phyloP scores from a whole-genome alignment of 2,113 vertebrate species.

The Catharus bicknelli region DNA sequence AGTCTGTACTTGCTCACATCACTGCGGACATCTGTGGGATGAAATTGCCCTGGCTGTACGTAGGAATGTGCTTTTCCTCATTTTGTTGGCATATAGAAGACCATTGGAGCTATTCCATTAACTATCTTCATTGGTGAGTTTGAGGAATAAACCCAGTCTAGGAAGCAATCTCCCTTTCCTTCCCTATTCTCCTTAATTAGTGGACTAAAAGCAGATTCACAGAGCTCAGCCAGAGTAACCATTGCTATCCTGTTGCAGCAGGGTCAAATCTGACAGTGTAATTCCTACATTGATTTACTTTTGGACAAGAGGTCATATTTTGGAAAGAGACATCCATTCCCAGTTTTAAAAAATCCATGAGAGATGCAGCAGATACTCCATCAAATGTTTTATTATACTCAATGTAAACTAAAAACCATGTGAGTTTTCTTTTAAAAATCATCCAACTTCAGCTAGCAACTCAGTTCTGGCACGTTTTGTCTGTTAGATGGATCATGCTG shows the following conservation, averaged over 20 bases:
- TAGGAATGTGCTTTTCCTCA: slow-evolving; percentile 98
- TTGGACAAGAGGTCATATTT: slow-evolving; percentile 15
- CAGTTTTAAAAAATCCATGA: slow-evolving; percentile 25
- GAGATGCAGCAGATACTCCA: slow-evolving; percentile 18
- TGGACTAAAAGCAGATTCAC: neutral
- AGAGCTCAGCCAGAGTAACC: neutral
- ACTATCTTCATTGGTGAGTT: slow-evolving; percentile 96
- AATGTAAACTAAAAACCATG: slow-evolving; percentile 20
- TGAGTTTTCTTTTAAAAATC: neutral
- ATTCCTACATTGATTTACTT: neutral
- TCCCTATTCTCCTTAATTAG: neutral
- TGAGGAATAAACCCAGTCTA: neutral
- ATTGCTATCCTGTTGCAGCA: neutral
- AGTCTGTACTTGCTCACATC: slow-evolving; percentile 94
- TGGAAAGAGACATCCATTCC: slow-evolving; percentile 65
- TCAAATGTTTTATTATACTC: slow-evolving; percentile 25
- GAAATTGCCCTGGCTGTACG: slow-evolving; percentile 97
- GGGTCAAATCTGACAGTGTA: neutral
- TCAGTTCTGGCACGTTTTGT: neutral
- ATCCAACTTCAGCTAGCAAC: neutral
- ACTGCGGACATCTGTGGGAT: slow-evolving; percentile 98
- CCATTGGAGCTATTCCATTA: slow-evolving; percentile 99
- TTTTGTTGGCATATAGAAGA: slow-evolving; percentile 99
- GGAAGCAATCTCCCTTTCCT: neutral
- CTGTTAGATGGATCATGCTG: slow-evolving; percentile 21